phyloP scores from a whole-genome alignment of 2,888 invertebrate species.

The Rhingia campestris region DNA sequence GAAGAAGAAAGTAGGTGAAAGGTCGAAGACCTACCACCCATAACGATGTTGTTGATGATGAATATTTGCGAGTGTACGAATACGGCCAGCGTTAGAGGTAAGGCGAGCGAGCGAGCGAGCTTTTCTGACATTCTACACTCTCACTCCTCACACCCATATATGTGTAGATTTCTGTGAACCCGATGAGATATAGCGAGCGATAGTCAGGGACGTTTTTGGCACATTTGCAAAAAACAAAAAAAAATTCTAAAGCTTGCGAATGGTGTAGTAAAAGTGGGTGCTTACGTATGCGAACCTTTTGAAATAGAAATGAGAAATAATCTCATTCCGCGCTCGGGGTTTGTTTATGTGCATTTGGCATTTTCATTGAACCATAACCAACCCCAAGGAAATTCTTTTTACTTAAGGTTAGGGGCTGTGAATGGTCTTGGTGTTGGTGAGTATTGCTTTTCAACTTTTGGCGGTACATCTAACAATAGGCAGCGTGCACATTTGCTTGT shows the following conservation, averaged over 20 bases:
- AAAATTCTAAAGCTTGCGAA: constrained; percentile 19
- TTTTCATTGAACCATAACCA: constrained; percentile 68
- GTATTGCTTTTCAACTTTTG: not conserved
- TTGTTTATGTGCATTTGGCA: constrained; percentile 33
- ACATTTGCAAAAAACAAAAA: constrained; percentile 3
- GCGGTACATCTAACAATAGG: not conserved
- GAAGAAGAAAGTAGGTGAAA: constrained; percentile 73
- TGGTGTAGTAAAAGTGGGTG: constrained; percentile 6
- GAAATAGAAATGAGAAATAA: constrained; percentile 8
- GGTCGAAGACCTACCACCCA: constrained; percentile 63
- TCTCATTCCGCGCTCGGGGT: not conserved
- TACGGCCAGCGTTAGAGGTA: constrained; percentile 2
- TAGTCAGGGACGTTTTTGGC: constrained; percentile 22
- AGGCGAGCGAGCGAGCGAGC: constrained; percentile 27
- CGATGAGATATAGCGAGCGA: not conserved
- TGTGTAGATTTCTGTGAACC: not conserved
- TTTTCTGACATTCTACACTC: constrained; percentile 40
- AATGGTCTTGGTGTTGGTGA: constrained; percentile 2
- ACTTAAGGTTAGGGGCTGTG: constrained; percentile 43
- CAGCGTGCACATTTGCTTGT: not conserved
- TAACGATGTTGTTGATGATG: constrained; percentile 55
- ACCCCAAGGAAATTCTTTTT: constrained; percentile 55
- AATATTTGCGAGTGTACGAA: constrained; percentile 36
- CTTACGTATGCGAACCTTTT: constrained; percentile 20
- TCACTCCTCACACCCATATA: constrained; percentile 9